A percentile compares a stretch with the other conserved stretches of the same genome.
Conservation (phyloP, 2,888 invertebrate species). For the Andrena bicolor region DNA sequence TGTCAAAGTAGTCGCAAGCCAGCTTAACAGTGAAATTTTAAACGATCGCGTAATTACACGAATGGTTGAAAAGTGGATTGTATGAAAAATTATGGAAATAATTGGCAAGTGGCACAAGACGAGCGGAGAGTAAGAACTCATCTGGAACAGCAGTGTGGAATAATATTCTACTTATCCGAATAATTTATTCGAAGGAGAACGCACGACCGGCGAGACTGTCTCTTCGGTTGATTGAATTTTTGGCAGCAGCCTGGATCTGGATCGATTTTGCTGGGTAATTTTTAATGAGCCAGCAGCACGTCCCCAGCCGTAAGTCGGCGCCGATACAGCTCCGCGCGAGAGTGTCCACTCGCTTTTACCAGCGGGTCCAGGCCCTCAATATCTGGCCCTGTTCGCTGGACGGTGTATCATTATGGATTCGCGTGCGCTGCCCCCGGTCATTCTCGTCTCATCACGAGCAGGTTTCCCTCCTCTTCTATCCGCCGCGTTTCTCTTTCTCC, state of each 20-base stretch:
- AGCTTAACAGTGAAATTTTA: neutral
- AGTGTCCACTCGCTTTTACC: slow-evolving; percentile 70
- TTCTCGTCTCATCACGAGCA: slow-evolving; percentile 79
- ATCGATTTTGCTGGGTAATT: slow-evolving; percentile 29
- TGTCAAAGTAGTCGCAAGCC: neutral
- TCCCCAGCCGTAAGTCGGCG: slow-evolving; percentile 3
- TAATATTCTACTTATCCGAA: slow-evolving; percentile 21
- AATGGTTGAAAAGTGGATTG: neutral
- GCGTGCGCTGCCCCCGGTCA: slow-evolving; percentile 82
- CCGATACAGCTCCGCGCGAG: slow-evolving; percentile 60
- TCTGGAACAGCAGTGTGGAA: neutral
- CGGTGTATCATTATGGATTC: slow-evolving; percentile 81
- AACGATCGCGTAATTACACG: neutral
- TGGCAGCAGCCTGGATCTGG: slow-evolving; percentile 10
- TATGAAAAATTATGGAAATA: slow-evolving; percentile 24
- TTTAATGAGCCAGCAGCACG: slow-evolving; percentile 31
- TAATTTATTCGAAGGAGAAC: neutral
- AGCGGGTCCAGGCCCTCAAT: slow-evolving; percentile 54
- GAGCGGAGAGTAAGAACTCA: slow-evolving; percentile 10
- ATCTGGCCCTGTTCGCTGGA: slow-evolving; percentile 50
- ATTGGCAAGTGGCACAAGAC: slow-evolving; percentile 13
- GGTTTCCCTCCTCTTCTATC: slow-evolving; percentile 50
- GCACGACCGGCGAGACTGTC: neutral
- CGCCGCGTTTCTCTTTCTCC: slow-evolving; percentile 20
- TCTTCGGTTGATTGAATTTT: slow-evolving; percentile 32